A percentile compares a stretch with the other conserved stretches of the same genome.
These are phyloP conservation scores for Ditula angustiorana DNA, from an alignment of 2,888 invertebrate species.

Conservation along the genomic window DNA sequence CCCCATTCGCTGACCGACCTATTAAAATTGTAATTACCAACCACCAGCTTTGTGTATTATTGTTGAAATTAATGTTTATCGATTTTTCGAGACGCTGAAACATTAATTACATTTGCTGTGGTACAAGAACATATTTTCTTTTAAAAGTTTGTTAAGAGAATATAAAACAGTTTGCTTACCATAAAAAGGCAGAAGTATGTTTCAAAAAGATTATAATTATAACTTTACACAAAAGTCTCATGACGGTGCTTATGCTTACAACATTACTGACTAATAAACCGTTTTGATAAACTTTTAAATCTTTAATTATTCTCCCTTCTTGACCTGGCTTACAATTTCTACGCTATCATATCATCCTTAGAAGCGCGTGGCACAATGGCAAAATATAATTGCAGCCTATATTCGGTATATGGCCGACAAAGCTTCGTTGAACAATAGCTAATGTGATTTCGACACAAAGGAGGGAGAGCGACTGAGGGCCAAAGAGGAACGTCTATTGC, in stretches of 20 bases:
- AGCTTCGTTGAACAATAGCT: constrained; percentile 63
- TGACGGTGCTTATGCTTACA: neutral
- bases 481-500: constrained; percentile 45
- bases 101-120: constrained; percentile 18
- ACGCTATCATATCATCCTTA: neutral
- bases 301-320: neutral
- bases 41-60: constrained; percentile 72
- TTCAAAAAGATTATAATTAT: neutral
- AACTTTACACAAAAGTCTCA: neutral
- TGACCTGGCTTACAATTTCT: constrained; percentile 1
- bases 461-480: constrained; percentile 48
- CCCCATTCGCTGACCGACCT: constrained; percentile 71
- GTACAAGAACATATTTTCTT: constrained; percentile 3
- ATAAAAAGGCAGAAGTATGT: no score
- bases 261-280: neutral
- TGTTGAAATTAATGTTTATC: constrained; percentile 71
- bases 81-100: constrained; percentile 54
- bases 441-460: constrained; percentile 69
- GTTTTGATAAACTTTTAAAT: neutral
- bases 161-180: no score
- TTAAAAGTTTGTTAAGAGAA: neutral
- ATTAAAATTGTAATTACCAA: constrained; percentile 81
- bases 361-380: constrained; percentile 29
- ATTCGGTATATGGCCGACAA: constrained; percentile 50
- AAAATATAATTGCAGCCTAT: constrained; percentile 37